Base-by-base conservation (phyloP, 2,113 vertebrate genomes). In the Hirundichthys speculiger region DNA sequence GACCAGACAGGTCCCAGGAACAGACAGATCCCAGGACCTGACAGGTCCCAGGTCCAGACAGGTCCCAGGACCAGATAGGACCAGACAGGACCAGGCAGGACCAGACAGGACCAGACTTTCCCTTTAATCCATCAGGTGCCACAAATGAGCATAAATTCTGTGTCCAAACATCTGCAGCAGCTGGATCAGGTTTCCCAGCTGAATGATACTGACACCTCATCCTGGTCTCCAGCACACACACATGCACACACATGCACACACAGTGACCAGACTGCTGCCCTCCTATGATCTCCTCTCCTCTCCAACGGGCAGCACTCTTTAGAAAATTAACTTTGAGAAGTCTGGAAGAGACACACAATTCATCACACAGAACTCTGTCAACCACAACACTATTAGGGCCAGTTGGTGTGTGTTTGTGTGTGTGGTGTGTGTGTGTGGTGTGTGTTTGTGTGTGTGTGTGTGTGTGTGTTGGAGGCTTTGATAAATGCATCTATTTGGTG, bases 311-410 rank as follows among this genome's bases (percentile, higher is more conserved):
- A 93, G 92, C 92, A 94, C 92, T 93, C 93, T 94, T 87, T 72
- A 88, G 92, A 93, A 93, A 95, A 95, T 93, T 92, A 93, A 91
- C 91, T 87, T 90, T 93, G 92, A 93, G 92, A 93, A 85, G 90
- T 89, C 83, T 86, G 69, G 83, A 86, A 88, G 87, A 88, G 89
- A 79, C 65, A 82, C 73, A 80, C 76, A 84, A 92, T 92, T 90
- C 83, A 90, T 91, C 86, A 90, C 88, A 84, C 79, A 86, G 80
- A 83, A 89, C 75, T 86, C 89, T 80, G 85, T 90, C 87, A 88
- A 86, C 82, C 88, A 86, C 73, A 84, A 88, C 77, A 84, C 88
- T 90, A 88, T 89, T 90, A 86, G 86, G 84, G 77, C 43, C 40
- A 7, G 21, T 15, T 53, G 34, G 70, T 57, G 77, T 19, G 64